Conservation (phyloP, 37 sponge, comb jelly and placozoan species). For the Halisarca cf. caerulea region DNA sequence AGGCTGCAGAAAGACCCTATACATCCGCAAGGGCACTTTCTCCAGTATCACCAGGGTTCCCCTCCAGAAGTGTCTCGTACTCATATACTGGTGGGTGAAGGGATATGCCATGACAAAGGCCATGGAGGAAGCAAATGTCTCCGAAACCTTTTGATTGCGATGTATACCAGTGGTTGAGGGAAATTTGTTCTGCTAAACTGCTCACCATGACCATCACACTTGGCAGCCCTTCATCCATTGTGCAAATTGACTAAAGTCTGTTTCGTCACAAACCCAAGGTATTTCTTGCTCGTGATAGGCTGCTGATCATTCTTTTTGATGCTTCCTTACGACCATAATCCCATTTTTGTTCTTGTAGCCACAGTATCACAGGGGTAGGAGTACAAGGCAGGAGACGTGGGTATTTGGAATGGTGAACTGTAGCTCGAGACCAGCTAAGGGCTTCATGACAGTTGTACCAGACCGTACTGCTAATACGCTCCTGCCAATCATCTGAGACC, state of each 20-base stretch:
- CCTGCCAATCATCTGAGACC: conserved; percentile 54
- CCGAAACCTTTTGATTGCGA: conserved; percentile 39
- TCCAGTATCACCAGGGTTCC: conserved; percentile 48
- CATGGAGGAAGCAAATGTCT: conserved; percentile 37
- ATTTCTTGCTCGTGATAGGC: background rate
- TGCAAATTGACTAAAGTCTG: conserved; percentile 57
- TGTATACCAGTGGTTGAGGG: conserved; percentile 58
- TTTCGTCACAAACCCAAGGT: conserved; percentile 65
- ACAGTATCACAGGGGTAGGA: conserved; percentile 59
- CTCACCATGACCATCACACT: background rate
- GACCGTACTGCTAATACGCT: conserved; percentile 60
- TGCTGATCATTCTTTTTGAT: too few relatives aligned
- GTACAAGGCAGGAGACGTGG: conserved; percentile 43
- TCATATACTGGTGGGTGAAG: conserved; percentile 53
- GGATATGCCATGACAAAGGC: conserved; percentile 44
- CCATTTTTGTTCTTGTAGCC: background rate
- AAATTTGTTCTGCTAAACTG: conserved; percentile 44
- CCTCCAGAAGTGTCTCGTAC: conserved; percentile 56
- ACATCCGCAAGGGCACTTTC: conserved; percentile 54
- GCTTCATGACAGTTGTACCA: conserved; percentile 65
- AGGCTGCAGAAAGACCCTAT: conserved; percentile 33
- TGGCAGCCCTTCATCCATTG: conserved; percentile 43
- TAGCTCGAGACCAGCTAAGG: conserved; percentile 27
- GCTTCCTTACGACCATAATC: background rate
- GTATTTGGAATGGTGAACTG: conserved; percentile 73